Percentiles rank a stretch among this genome's conserved stretches.
Conservation (phyloP, 2,888 invertebrate genomes). For the Polydesmus complanatus region DNA sequence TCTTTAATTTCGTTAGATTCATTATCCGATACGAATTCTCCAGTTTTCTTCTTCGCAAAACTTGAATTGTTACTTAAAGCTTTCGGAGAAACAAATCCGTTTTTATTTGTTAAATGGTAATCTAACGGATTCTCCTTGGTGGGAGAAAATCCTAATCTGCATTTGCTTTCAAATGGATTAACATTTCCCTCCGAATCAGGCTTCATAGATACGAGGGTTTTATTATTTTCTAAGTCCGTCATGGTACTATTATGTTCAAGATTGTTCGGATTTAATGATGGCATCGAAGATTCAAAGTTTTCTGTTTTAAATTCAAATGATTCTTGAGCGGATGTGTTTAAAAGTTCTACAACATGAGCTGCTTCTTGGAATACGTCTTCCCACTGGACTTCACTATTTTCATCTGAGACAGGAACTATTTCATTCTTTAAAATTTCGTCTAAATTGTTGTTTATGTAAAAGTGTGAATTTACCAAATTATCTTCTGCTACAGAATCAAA, state of each 20-base stretch:
- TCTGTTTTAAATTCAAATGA: too few relatives aligned
- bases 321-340: not conserved
- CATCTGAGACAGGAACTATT: too few relatives aligned
- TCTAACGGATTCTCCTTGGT: not conserved
- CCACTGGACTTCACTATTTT: not conserved
- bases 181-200: not conserved
- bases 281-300: not conserved
- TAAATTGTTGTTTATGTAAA: too few relatives aligned
- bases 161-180: not conserved
- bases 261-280: not conserved
- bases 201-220: not conserved
- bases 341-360: not conserved
- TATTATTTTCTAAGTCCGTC: not conserved
- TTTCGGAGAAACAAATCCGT: not conserved
- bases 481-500: too few relatives aligned
- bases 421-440: too few relatives aligned
- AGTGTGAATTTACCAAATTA: too few relatives aligned
- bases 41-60: not conserved
- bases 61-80: too few relatives aligned
- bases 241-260: not conserved
- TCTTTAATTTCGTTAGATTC: not conserved
- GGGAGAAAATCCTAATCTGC: not conserved
- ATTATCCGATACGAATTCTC: not conserved
- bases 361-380: not conserved
- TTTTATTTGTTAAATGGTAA: not conserved